Conservation (phyloP, 2,113 vertebrate species). For the Lonchura striata region DNA sequence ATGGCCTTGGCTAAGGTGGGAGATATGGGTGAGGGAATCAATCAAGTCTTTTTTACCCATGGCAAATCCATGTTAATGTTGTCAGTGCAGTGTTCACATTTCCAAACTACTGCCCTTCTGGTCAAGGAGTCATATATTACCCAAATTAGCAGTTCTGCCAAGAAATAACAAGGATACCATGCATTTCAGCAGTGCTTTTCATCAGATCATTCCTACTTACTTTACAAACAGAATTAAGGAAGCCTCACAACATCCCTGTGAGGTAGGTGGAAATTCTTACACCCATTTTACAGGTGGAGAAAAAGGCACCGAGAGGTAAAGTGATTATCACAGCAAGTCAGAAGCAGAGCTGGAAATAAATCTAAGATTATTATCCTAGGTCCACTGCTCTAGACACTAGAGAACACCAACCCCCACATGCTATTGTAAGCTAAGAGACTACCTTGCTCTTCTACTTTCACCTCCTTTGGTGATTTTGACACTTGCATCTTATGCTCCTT, state of each 20-base stretch:
- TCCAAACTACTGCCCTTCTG: neutral
- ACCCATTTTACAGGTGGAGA: slow-evolving; percentile 57
- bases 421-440: slow-evolving; percentile 58
- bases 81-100: neutral
- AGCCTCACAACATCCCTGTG: slow-evolving; percentile 63
- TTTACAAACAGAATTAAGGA: slow-evolving; percentile 58
- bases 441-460: slow-evolving; percentile 47
- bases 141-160: slow-evolving; percentile 14
- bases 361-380: slow-evolving; percentile 37
- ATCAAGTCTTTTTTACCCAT: neutral
- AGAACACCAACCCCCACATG: slow-evolving; percentile 54
- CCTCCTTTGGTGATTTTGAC: slow-evolving; percentile 29
- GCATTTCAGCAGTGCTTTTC: slow-evolving; percentile 61
- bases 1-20: neutral
- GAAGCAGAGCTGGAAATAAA: slow-evolving; percentile 55
- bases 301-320: slow-evolving; percentile 58
- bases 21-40: neutral
- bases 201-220: slow-evolving; percentile 63
- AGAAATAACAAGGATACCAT: slow-evolving; percentile 60
- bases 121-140: neutral
- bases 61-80: neutral
- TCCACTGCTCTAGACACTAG: slow-evolving; percentile 55
- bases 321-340: slow-evolving; percentile 55
- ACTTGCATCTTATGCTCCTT: slow-evolving; percentile 17
- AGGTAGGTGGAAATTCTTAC: slow-evolving; percentile 60